Evolutionary conservation across 2,888 invertebrate species (phyloP), one percentile per base, ranked within the genome.

Genomic region (Chrysotoxum bicinctum): DNA sequence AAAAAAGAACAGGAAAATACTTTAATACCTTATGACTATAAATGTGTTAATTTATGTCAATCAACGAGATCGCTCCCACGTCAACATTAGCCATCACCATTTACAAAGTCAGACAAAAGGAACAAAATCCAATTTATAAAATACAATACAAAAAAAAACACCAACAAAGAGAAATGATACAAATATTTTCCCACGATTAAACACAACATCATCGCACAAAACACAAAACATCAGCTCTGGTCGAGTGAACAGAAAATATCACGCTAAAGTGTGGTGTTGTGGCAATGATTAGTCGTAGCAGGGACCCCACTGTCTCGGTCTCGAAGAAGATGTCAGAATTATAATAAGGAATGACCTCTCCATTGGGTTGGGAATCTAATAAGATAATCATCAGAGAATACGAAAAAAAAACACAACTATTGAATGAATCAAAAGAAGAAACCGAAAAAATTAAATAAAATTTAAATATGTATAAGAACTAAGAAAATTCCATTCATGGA

Each of bases 151-250:
- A 52, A 62, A 48, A 45, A 16, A 52, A 66, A 10, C 23, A 72
- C 69, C 32, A 76, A 40, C 32, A 21, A 72, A 60, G 23, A 73
- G 68, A 72, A 62, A 69, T 56, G 69, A 78, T 78, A 78, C 62
- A 81, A 74, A 54, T 58, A 74, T 64, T 79, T 84, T 84, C 83
- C 83, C 79, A 79, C 69, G 79, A 84, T 54, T 45, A n/a, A n/a
- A 40, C 19, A 23, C n/a, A 60, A 32, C 56, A 56, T 32, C 56
- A 40, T 19, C 56, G 23, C 43, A 45, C 43, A n/a, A 43, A 43
- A 50, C 58, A 62, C 12, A 35, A 10, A 35, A 37, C 23, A 77
- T 52, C 23, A 52, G 58, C 66, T 76, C 66, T 76, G 76, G 76
- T 76, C 54, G 70, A 60, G 52, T 77, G 77, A 77, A 35, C 76